Percentiles rank a stretch among this genome's conserved stretches.
Conservation (phyloP, 2,888 invertebrate species). For the Adelognathus sp. region DNA sequence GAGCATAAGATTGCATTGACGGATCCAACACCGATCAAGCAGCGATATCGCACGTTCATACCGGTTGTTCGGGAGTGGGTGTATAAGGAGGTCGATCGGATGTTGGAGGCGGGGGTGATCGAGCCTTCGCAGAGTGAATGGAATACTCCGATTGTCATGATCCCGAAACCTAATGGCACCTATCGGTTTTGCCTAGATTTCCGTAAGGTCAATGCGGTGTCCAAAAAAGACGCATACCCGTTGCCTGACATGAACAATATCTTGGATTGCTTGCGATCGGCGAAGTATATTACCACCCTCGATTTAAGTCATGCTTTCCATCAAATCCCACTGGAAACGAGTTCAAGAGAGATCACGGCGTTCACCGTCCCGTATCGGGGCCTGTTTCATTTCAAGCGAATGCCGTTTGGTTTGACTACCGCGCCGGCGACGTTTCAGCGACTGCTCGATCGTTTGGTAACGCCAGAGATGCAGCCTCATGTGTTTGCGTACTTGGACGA, state of each 20-base stretch:
- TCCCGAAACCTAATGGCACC: neutral
- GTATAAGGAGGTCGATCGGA: too few relatives aligned
- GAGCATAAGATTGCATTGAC: slow-evolving; percentile 30
- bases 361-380: neutral
- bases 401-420: neutral
- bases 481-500: too few relatives aligned
- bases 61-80: too few relatives aligned
- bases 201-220: neutral
- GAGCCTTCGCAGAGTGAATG: too few relatives aligned
- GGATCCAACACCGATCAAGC: slow-evolving; percentile 33
- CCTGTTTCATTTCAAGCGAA: neutral
- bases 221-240: too few relatives aligned
- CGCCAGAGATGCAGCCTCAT: too few relatives aligned
- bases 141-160: neutral
- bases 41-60: too few relatives aligned
- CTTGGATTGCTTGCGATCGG: neutral
- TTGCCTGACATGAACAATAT: neutral
- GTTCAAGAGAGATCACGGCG: neutral
- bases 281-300: neutral
- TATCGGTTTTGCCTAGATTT: neutral
- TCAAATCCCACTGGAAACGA: neutral
- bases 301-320: neutral
- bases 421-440: too few relatives aligned
- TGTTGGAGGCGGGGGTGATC: too few relatives aligned
- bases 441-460: too few relatives aligned